A percentile compares a stretch with the other conserved stretches of the same genome.
Conservation (phyloP, 2,113 vertebrate species). For the Sander vitreus region DNA sequence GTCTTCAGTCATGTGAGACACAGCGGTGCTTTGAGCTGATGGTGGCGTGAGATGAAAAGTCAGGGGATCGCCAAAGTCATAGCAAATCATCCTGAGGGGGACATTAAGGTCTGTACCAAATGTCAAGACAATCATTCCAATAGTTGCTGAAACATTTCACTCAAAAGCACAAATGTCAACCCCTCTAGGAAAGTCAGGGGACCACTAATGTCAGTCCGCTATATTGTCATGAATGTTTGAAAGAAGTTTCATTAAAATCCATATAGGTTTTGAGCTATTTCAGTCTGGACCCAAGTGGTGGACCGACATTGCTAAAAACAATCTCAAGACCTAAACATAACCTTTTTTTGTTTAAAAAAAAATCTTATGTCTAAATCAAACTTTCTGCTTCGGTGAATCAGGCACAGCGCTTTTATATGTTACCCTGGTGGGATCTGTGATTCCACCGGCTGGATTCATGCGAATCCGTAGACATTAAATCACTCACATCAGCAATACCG, state of each 20-base stretch:
- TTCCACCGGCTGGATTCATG: not conserved
- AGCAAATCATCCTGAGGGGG: not conserved
- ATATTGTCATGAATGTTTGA: not conserved
- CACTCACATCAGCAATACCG: slow-evolving; percentile 38
- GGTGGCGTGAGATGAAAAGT: not conserved
- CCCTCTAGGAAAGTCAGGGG: not conserved
- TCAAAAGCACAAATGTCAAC: not conserved
- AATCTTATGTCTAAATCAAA: not conserved
- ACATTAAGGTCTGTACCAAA: not conserved
- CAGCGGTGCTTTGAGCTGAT: not conserved
- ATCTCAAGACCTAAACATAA: not conserved
- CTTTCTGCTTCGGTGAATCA: slow-evolving; percentile 7
- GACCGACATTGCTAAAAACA: not conserved
- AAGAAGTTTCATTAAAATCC: not conserved
- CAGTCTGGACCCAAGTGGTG: not conserved
- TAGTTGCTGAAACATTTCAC: not conserved
- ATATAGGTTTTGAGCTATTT: not conserved
- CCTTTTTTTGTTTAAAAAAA: not conserved
- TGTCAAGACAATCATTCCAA: not conserved
- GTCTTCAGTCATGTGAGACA: not conserved
- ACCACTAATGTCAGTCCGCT: not conserved
- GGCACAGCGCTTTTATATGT: not conserved
- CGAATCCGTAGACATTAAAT: slow-evolving; percentile 15
- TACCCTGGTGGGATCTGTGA: slow-evolving; percentile 1
- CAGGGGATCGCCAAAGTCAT: not conserved